These are phyloP conservation scores for Anneissia japonica DNA, from an alignment of 35 echinoderm and acorn worm genomes.

Conservation along the genomic window DNA sequence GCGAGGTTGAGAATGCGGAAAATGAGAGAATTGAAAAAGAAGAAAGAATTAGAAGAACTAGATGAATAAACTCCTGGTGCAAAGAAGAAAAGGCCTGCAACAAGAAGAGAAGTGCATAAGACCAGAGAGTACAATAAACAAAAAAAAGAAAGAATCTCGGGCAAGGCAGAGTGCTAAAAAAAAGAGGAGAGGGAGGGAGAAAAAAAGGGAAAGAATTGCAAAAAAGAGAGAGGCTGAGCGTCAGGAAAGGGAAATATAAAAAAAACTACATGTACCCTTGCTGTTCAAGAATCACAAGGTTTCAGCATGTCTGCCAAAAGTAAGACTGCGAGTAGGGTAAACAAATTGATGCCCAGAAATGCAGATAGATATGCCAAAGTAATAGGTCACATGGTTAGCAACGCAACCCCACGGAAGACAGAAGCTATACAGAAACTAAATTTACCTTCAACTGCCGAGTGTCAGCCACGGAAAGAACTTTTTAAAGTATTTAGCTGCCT, in stretches of 20 bases:
- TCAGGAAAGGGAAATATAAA: not conserved
- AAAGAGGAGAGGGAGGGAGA: not conserved
- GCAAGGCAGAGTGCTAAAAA: conserved; percentile 8
- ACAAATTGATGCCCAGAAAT: conserved; percentile 11
- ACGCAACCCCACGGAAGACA: not conserved
- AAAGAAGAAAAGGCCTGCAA: not conserved
- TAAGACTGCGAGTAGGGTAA: conserved; percentile 3
- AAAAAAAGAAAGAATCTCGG: not conserved
- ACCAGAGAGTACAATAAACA: too few relatives aligned
- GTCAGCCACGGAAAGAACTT: too few relatives aligned
- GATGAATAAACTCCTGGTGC: not conserved
- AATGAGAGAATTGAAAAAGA: not conserved
- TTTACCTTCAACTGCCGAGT: too few relatives aligned
- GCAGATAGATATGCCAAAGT: conserved; percentile 2
- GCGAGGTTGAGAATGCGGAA: not conserved
- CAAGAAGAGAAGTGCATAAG: not conserved
- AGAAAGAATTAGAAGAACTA: not conserved
- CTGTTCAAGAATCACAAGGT: conserved; percentile 11
- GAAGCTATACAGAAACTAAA: too few relatives aligned
- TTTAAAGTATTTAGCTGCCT: too few relatives aligned
- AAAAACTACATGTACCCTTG: not conserved
- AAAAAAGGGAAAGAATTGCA: not conserved
- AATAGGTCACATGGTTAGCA: not conserved
- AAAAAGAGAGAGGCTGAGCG: not conserved
- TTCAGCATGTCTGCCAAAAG: not conserved